These are phyloP conservation scores for Venusia cambrica DNA, from an alignment of 2,888 invertebrate genomes.

Conservation along the genomic window DNA sequence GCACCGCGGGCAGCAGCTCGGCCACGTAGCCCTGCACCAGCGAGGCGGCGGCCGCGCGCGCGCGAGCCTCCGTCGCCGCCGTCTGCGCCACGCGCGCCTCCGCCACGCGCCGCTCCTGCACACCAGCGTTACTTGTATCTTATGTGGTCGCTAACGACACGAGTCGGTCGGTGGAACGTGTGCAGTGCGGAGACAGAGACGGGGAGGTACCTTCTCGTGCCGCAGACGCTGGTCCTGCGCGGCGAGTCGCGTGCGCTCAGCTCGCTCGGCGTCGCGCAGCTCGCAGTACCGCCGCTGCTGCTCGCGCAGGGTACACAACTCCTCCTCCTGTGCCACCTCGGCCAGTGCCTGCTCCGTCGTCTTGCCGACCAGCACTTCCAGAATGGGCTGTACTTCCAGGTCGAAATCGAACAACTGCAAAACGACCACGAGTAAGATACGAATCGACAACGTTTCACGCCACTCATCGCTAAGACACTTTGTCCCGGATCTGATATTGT, in stretches of 20 bases:
- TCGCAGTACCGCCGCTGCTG: conserved; percentile 86
- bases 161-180: conserved; percentile 28
- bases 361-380: conserved; percentile 94
- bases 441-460: background rate
- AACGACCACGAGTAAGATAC: too few relatives aligned
- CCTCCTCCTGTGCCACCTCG: conserved; percentile 96
- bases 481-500: too few relatives aligned
- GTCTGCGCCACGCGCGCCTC: conserved; percentile 84
- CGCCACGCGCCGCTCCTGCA: conserved; percentile 84
- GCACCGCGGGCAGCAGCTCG: conserved; percentile 90
- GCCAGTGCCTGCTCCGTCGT: conserved; percentile 93
- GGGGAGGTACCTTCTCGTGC: conserved; percentile 82
- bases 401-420: conserved; percentile 93
- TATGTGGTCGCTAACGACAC: too few relatives aligned
- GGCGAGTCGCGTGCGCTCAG: conserved; percentile 90
- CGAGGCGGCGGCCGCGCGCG: conserved; percentile 90
- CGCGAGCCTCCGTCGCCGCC: conserved; percentile 88
- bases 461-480: too few relatives aligned
- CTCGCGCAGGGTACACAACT: conserved; percentile 89
- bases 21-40: conserved; percentile 93
- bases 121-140: too few relatives aligned
- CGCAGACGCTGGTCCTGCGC: conserved; percentile 87
- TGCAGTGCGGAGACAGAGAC: conserved; percentile 90
- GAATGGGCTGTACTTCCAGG: conserved; percentile 92
- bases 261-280: conserved; percentile 89